phyloP scores from a whole-genome alignment of 2,113 vertebrate genomes.

The Pogona vitticeps region DNA sequence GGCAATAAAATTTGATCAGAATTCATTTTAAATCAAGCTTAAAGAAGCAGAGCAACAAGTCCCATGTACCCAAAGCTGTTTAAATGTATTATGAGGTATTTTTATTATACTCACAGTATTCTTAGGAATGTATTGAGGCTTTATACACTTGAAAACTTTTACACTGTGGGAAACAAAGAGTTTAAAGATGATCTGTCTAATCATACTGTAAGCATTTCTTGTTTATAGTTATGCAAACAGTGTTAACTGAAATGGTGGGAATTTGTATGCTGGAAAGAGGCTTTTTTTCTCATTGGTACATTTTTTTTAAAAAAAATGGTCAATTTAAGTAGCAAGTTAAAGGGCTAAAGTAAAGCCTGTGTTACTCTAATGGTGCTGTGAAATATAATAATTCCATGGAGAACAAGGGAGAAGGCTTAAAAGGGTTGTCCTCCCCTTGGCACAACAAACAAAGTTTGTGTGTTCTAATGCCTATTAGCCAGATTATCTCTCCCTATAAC shows the following conservation, averaged over 20 bases:
- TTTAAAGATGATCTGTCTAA: slow-evolving; percentile 72
- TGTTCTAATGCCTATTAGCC: slow-evolving; percentile 57
- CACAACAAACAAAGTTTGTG: slow-evolving; percentile 51
- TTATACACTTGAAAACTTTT: slow-evolving; percentile 70
- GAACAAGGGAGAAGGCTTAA: slow-evolving; percentile 34
- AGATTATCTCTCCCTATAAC: slow-evolving; percentile 54
- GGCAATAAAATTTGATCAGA: slow-evolving; percentile 52
- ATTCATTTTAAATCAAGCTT: slow-evolving; percentile 47
- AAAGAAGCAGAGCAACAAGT: slow-evolving; percentile 61
- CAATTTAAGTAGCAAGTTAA: slow-evolving; percentile 62
- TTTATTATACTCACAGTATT: slow-evolving; percentile 67
- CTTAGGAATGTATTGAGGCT: slow-evolving; percentile 71
- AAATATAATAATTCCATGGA: slow-evolving; percentile 62
- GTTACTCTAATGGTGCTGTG: slow-evolving; percentile 73
- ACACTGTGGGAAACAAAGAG: slow-evolving; percentile 52
- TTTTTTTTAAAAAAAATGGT: slow-evolving; percentile 49
- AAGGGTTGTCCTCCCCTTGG: slow-evolving; percentile 52
- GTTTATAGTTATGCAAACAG: slow-evolving; percentile 74
- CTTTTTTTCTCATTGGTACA: slow-evolving; percentile 68
- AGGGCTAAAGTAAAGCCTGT: slow-evolving; percentile 67
- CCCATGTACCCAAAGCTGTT: slow-evolving; percentile 52
- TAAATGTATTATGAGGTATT: slow-evolving; percentile 62
- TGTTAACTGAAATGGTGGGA: slow-evolving; percentile 66
- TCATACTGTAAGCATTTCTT: slow-evolving; percentile 73
- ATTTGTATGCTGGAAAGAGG: slow-evolving; percentile 53